These are phyloP conservation scores for Rhinoptilus africanus DNA, from an alignment of 2,113 vertebrate genomes.

Conservation along the genomic window DNA sequence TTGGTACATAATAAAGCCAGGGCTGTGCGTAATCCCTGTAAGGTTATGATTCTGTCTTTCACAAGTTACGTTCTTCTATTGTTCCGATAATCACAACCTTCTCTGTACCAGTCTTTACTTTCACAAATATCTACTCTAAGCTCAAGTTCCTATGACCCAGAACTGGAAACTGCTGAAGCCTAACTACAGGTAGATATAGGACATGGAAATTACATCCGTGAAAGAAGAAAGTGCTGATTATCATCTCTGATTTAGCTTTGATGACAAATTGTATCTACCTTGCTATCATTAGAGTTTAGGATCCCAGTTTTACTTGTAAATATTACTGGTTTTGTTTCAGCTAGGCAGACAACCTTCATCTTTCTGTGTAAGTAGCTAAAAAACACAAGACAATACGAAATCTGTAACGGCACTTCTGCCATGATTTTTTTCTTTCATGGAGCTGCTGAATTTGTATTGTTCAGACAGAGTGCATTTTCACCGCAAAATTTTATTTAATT, in stretches of 20 bases:
- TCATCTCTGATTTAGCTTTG: not conserved
- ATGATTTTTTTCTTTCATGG: not conserved
- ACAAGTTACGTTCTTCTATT: not conserved
- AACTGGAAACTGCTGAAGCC: not conserved
- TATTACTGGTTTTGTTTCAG: not conserved
- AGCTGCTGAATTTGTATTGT: not conserved
- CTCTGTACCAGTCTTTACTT: not conserved
- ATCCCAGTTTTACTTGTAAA: not conserved
- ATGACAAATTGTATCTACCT: not conserved
- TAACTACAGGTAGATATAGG: not conserved
- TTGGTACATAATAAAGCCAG: not conserved
- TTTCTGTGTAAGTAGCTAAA: not conserved
- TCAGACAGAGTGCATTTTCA: not conserved
- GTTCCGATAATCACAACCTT: not conserved
- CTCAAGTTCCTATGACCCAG: not conserved
- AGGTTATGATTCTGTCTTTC: not conserved
- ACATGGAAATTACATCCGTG: not conserved
- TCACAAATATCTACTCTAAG: not conserved
- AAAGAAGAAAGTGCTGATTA: not conserved
- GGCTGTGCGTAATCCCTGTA: not conserved
- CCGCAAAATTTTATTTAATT: not conserved
- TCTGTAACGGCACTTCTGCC: not conserved
- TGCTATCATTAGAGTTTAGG: not conserved
- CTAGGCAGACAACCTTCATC: not conserved
- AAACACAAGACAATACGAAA: not conserved